Base-by-base conservation (phyloP, 2,113 vertebrate genomes). In the Hippocampus barbouri region DNA sequence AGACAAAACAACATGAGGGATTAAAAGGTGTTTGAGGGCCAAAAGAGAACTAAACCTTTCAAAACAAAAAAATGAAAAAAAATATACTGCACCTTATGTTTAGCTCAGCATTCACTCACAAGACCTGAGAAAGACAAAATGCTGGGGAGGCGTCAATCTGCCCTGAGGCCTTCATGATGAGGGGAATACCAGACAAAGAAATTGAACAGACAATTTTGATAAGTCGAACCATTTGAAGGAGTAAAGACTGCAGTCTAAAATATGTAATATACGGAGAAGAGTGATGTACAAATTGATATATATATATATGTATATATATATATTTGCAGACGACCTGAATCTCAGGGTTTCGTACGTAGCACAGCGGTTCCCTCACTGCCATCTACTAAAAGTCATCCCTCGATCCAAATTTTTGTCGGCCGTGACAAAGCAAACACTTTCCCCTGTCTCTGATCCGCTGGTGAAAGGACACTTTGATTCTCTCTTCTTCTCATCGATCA, bases 61-160 rank as follows among this genome's bases (percentile, higher is more conserved):
- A 34, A 43, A 30, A 30, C 30, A 30, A 72, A 60, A 65, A 60
- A 43, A 38, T n/a, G n/a, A 38, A 51, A 15, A 63, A 38, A 34
- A 80, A 71, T 70, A 74, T 59, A 76, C 61, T 66, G 72, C 82
- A 80, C 75, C 76, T 87, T 83, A 78, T 34, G 60, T 56, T 66
- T 62, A 77, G 74, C 77, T 79, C 54, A 67, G 72, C 69, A 75
- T 87, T 86, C 68, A 47, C 21, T 86, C 66, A 47, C 21, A 69
- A 79, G 69, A 80, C 79, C 85, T 71, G 65, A 77, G 76, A 79
- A 77, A 83, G 84, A 87, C 83, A 80, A 87, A 88, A 78, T 38
- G 71, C 61, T 53, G 41, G 68, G 79, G 83, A 70, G 63, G 72
- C 56, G 69, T 84, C 78, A 70, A 71, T 82, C 76, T 70, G 89